Percentiles rank a stretch among this genome's conserved stretches.
Conservation (phyloP, 2,797 vertebrate species). For the Trachops cirrhosus region DNA sequence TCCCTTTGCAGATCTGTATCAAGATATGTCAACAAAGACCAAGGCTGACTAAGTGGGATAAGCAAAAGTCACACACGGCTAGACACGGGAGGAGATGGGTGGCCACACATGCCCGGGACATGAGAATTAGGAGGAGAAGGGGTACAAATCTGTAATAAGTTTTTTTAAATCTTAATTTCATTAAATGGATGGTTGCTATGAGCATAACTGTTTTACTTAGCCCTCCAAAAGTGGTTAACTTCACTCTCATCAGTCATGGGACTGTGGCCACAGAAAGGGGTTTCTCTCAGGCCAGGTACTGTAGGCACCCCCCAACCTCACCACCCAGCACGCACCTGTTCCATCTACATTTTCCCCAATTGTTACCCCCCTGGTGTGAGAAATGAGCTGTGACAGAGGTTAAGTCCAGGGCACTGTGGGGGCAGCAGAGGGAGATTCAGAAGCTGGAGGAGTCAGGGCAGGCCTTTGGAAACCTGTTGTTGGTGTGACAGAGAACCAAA, state of each 20-base stretch:
- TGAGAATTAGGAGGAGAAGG: background rate
- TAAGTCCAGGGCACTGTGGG: too few relatives aligned
- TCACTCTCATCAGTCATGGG: background rate
- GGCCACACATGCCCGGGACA: background rate
- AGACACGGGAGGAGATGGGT: background rate
- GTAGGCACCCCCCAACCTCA: background rate
- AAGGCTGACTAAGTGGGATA: background rate
- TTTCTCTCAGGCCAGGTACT: background rate
- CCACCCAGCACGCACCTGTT: too few relatives aligned
- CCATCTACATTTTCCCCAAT: too few relatives aligned
- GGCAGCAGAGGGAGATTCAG: accelerated
- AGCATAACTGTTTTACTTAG: background rate
- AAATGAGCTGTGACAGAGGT: too few relatives aligned
- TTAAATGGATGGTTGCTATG: background rate
- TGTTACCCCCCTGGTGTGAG: too few relatives aligned
- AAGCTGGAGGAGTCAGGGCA: background rate
- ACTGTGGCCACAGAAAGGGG: background rate
- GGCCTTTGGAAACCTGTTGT: background rate
- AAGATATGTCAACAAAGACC: background rate
- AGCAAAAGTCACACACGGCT: background rate
- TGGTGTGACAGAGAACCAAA: background rate
- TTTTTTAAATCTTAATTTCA: background rate
- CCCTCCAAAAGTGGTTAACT: background rate
- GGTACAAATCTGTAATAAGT: background rate
- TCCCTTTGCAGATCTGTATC: background rate